Evolutionary conservation across 2,888 invertebrate genomes (phyloP), one percentile per base, ranked within the genome.

Genomic region (Campaea margaritaria): DNA sequence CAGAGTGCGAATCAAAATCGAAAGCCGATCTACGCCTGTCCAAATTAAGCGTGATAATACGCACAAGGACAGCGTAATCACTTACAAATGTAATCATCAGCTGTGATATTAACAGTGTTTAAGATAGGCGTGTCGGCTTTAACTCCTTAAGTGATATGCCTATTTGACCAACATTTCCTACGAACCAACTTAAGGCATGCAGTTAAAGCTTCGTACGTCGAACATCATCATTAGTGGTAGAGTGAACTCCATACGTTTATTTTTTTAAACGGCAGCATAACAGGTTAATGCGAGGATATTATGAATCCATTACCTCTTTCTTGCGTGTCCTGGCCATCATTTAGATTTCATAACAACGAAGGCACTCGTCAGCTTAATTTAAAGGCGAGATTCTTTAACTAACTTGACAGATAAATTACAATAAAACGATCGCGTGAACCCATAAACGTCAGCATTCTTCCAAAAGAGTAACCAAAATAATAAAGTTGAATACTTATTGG

Each of bases 1-100:
- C 50, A 39, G 44, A 64, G 47, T 45, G 39, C 38, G 42, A 14
- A 13, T 55, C 56, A 72, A 73, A 75, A 78, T 72, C 68, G 73
- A 77, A 78, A 76, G 74, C 73, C 70, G 72, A 76, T 70, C 64
- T 67, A 62, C 60, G 59, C 62, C 62, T 74, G 76, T 75, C 76
- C 70, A 73, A 75, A 65, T 69, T 63, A 72, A 76, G 70, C 62
- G 65, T 66, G 69, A 75, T 74, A 70, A 68, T 64, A 70, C 68
- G 43, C 59, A 67, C 59, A 68, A 58, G 65, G 60, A 72, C 58
- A 16, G 53, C 48, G 57, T 70, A 74, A 74, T 74, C 72, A 36
- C 69, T 74, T 76, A 77, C 55, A 49, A 58, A 58, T 53, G 41
- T 51, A 58, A 58, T 62, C 51, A 52, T 53, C 77, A 77, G 75